A percentile compares a stretch with the other conserved stretches of the same genome.
phyloP scores from a whole-genome alignment of 2,888 invertebrate species.

The Heliconius aoede region DNA sequence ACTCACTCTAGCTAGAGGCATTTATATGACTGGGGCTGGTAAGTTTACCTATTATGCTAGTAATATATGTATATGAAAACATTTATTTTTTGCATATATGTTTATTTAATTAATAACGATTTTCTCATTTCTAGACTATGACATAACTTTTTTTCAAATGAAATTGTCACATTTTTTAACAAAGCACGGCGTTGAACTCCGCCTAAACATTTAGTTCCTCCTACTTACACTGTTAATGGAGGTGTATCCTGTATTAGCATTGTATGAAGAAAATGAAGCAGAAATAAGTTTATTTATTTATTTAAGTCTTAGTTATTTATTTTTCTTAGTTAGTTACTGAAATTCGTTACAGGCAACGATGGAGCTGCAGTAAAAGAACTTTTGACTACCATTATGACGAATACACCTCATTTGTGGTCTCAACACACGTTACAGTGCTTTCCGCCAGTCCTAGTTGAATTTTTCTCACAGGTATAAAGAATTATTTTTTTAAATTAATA shows the following conservation, averaged over 20 bases:
- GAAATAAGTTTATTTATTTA: too few relatives aligned
- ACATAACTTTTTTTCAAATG: too few relatives aligned
- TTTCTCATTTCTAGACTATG: too few relatives aligned
- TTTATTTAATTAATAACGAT: too few relatives aligned
- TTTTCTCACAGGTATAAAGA: slow-evolving; percentile 87
- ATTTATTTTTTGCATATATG: not conserved
- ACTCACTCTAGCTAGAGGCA: slow-evolving; percentile 95
- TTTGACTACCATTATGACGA: slow-evolving; percentile 94
- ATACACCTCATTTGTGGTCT: slow-evolving; percentile 98
- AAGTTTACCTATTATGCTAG: slow-evolving; percentile 33
- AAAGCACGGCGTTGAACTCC: too few relatives aligned
- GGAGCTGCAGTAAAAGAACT: slow-evolving; percentile 96
- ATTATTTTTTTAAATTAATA: not conserved
- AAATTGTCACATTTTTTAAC: too few relatives aligned
- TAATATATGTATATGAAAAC: not conserved
- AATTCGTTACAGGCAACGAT: slow-evolving; percentile 66
- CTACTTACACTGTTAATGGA: too few relatives aligned
- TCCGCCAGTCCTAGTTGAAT: slow-evolving; percentile 94
- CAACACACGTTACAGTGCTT: slow-evolving; percentile 96
- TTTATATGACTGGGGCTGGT: slow-evolving; percentile 95
- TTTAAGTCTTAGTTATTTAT: too few relatives aligned
- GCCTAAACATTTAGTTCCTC: too few relatives aligned
- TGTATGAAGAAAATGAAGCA: too few relatives aligned
- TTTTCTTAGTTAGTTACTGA: too few relatives aligned
- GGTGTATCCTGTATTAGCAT: too few relatives aligned